These are phyloP conservation scores for Drosophila fuyamai DNA, from an alignment of 1,140 invertebrate genomes.

Conservation along the genomic window DNA sequence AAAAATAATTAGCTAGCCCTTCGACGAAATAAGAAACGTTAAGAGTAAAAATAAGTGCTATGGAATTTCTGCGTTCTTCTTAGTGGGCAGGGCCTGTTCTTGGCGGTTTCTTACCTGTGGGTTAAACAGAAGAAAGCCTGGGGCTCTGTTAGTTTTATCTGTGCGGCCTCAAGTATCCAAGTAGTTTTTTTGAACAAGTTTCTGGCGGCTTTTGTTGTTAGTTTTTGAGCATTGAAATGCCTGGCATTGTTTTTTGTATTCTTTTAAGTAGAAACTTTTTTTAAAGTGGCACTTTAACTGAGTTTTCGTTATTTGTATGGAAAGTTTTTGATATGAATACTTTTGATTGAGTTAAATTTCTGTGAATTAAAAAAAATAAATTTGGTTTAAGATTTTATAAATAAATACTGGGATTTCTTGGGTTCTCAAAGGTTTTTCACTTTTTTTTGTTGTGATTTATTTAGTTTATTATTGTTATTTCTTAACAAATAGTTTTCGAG, in stretches of 20 bases:
- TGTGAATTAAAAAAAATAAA: neutral
- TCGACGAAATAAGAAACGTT: constrained; percentile 19
- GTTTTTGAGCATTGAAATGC: constrained; percentile 28
- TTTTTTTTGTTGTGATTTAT: neutral
- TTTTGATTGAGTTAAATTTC: constrained; percentile 3
- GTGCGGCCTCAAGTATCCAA: constrained; percentile 57
- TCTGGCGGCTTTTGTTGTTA: constrained; percentile 39
- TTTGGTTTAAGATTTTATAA: neutral
- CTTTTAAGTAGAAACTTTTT: constrained; percentile 10
- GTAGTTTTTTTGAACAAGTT: constrained; percentile 61
- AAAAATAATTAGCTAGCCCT: constrained; percentile 76
- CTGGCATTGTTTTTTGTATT: constrained; percentile 25
- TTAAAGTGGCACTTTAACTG: constrained; percentile 31
- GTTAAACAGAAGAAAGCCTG: constrained; percentile 60
- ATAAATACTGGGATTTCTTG: neutral
- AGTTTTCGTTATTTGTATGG: constrained; percentile 8
- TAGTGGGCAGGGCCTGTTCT: constrained; percentile 53
- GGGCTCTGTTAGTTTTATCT: constrained; percentile 35
- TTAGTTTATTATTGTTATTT: neutral
- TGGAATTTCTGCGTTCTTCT: constrained; percentile 38
- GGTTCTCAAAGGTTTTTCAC: too few relatives aligned
- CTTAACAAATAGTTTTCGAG: neutral
- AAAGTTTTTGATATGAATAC: constrained; percentile 5
- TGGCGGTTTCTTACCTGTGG: constrained; percentile 63
- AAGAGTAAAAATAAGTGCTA: constrained; percentile 20